Conservation (phyloP, 2,888 invertebrate species). For the Apeira syringaria region DNA sequence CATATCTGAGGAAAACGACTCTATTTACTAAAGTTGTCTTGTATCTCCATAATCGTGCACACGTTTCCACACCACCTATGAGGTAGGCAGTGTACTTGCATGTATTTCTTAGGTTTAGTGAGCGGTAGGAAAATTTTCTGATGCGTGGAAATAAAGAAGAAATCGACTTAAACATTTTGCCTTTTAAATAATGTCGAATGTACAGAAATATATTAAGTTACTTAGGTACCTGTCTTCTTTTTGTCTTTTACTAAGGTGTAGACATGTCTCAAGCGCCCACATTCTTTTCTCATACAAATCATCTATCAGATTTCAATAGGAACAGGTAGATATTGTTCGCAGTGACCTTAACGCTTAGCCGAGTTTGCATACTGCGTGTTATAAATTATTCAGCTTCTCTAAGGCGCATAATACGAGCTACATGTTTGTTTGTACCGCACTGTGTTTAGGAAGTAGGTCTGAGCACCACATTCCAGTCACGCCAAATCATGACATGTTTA, state of each 20-base stretch:
- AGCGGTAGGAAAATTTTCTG: no score
- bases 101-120: no score
- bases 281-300: constrained; percentile 6
- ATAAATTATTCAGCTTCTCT: constrained; percentile 14
- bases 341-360: constrained; percentile 16
- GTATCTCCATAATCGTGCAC: no score
- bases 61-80: no score
- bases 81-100: no score
- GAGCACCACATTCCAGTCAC: constrained; percentile 17
- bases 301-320: constrained; percentile 6
- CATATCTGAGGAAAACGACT: no score
- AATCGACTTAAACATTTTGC: no score
- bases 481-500: constrained; percentile 6
- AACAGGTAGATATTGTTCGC: constrained; percentile 3
- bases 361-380: constrained; percentile 6
- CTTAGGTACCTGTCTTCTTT: no score
- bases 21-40: no score
- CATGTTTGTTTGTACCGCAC: neutral
- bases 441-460: constrained; percentile 20
- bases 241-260: neutral
- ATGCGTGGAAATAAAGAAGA: no score
- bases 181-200: no score
- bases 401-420: constrained; percentile 1
- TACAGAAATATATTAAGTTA: no score
- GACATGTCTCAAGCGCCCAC: neutral